Evolutionary conservation across 2,113 vertebrate genomes (phyloP).

Genomic region (Fulica atra): DNA sequence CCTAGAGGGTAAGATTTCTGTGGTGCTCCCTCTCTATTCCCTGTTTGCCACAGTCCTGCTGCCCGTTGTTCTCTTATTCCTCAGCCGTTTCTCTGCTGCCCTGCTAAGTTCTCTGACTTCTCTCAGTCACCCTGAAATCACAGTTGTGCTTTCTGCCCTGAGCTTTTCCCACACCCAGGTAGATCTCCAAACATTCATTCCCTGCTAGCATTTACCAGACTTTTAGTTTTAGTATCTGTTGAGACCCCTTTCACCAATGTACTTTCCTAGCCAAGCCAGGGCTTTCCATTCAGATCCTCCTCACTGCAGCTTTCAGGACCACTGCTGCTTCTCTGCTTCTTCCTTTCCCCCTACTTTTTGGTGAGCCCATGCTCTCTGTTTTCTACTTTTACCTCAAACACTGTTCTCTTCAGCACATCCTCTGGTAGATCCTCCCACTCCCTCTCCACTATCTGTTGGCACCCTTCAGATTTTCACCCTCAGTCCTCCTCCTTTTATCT

Average conservation of each 20-base stretch:
- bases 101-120: background rate
- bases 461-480: background rate
- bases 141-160: background rate
- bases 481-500: background rate
- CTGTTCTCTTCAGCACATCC: background rate
- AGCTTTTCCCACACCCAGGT: background rate
- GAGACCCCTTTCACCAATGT: background rate
- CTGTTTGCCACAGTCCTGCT: background rate
- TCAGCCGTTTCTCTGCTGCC: background rate
- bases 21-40: background rate
- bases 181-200: background rate
- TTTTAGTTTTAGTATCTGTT: background rate
- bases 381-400: background rate
- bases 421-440: slow-evolving; percentile 4
- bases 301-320: background rate
- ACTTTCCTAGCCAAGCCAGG: background rate
- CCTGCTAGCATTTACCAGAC: background rate
- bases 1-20: background rate
- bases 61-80: background rate
- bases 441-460: background rate
- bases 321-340: background rate
- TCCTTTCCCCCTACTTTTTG: background rate
- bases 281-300: background rate
- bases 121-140: background rate
- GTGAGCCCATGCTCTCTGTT: background rate